Evolutionary conservation across 2,888 invertebrate species (phyloP).

Genomic region (Tenthredo scrophulariae): DNA sequence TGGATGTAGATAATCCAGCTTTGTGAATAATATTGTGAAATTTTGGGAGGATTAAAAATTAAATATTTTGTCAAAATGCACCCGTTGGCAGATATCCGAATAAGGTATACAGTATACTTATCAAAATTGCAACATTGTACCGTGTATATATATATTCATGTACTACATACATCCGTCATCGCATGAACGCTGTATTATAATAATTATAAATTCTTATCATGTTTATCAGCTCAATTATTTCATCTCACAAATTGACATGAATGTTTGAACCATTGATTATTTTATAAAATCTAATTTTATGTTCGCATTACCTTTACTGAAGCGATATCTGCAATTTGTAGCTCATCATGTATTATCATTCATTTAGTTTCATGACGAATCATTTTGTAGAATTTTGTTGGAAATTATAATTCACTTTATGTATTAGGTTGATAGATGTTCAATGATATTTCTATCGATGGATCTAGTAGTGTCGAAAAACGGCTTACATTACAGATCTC

Average conservation of each 20-base stretch:
- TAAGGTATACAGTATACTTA: constrained; percentile 68
- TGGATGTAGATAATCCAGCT: constrained; percentile 29
- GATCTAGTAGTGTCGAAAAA: neutral
- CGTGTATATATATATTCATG: constrained; percentile 60
- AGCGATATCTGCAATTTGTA: constrained; percentile 39
- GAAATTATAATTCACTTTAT: neutral
- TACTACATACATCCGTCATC: constrained; percentile 59
- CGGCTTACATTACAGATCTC: neutral
- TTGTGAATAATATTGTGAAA: constrained; percentile 15
- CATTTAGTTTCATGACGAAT: constrained; percentile 1
- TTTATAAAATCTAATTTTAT: neutral
- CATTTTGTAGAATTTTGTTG: constrained; percentile 11
- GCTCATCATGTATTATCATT: constrained; percentile 26
- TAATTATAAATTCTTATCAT: constrained; percentile 24
- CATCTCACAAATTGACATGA: constrained; percentile 23
- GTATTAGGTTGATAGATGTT: constrained; percentile 36
- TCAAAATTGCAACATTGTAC: constrained; percentile 60
- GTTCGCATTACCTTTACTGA: neutral
- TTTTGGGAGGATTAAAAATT: constrained; percentile 57
- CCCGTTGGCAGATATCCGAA: constrained; percentile 70
- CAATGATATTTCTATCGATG: constrained; percentile 16
- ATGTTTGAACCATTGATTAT: constrained; percentile 17
- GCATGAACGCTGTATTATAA: constrained; percentile 61
- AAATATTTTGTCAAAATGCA: constrained; percentile 69
- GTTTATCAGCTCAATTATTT: constrained; percentile 36